These are phyloP conservation scores for Prionailurus bengalensis DNA, from an alignment of 2,113 vertebrate genomes.

Conservation along the genomic window DNA sequence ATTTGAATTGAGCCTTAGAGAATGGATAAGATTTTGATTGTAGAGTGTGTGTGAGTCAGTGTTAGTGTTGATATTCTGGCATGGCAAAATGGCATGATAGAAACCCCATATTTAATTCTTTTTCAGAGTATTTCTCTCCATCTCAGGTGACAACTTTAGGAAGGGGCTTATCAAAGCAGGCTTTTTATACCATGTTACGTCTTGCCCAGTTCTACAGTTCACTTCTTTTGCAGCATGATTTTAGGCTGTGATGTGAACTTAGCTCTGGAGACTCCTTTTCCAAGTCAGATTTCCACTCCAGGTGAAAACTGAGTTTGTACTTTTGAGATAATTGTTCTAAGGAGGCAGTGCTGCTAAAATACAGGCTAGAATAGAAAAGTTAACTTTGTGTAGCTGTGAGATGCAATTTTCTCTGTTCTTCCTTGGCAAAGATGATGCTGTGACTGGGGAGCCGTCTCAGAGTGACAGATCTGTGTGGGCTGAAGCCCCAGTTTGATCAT, in stretches of 20 bases:
- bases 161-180: background rate
- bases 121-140: constrained; percentile 46
- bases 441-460: constrained; percentile 75
- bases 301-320: constrained; percentile 73
- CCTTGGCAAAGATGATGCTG: constrained; percentile 78
- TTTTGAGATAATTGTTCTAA: constrained; percentile 73
- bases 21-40: constrained; percentile 31
- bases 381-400: constrained; percentile 75
- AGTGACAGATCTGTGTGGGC: constrained; percentile 83
- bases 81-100: constrained; percentile 13
- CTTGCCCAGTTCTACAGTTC: background rate
- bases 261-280: constrained; percentile 51
- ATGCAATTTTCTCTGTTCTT: constrained; percentile 78
- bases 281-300: constrained; percentile 59
- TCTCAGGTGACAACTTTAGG: constrained; percentile 53
- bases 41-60: constrained; percentile 15
- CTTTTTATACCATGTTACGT: background rate
- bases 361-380: constrained; percentile 75
- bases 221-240: constrained; percentile 50
- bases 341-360: constrained; percentile 64
- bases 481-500: constrained; percentile 79
- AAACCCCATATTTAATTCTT: constrained; percentile 52
- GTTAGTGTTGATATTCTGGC: background rate
- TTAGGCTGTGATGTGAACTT: constrained; percentile 59
- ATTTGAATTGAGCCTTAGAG: constrained; percentile 14